Conservation (phyloP, 2,888 invertebrate species). For the Aproaerema taeniolella region DNA sequence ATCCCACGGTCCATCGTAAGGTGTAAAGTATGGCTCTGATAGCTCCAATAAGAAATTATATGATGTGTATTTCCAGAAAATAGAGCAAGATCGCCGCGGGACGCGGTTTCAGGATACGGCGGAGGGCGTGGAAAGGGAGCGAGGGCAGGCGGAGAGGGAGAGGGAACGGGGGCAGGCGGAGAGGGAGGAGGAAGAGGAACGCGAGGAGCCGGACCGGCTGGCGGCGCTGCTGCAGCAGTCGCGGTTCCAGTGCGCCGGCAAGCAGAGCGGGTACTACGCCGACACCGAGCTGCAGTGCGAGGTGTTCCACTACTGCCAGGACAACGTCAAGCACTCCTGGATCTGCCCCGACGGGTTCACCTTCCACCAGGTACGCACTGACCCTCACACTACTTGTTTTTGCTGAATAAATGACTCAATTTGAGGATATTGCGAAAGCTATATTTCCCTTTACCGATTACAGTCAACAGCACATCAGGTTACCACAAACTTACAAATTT, state of each 20-base stretch:
- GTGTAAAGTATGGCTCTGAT: no score
- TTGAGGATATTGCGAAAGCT: no score
- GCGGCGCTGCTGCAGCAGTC: conserved; percentile 87
- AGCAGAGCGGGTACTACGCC: conserved; percentile 93
- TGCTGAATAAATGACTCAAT: no score
- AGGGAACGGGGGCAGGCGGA: conserved; percentile 38
- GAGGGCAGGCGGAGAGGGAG: conserved; percentile 43
- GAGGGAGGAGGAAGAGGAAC: conserved; percentile 82
- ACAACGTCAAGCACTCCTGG: conserved; percentile 93
- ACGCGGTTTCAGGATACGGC: neutral
- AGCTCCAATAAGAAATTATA: no score
- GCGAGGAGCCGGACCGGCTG: conserved; percentile 91
- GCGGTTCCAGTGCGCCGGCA: conserved; percentile 87
- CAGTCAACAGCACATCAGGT: no score
- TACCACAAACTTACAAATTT: no score
- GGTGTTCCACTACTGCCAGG: conserved; percentile 96
- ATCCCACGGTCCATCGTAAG: no score
- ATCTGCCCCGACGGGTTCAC: conserved; percentile 94
- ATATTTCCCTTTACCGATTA: no score
- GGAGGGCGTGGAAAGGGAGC: conserved; percentile 28
- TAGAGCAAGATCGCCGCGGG: no score
- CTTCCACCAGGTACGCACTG: conserved; percentile 85
- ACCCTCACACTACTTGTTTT: neutral
- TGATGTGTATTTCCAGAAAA: no score
- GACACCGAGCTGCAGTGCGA: conserved; percentile 93